Base-by-base conservation (phyloP, 2,888 invertebrate species). In the Dusona sp. region DNA sequence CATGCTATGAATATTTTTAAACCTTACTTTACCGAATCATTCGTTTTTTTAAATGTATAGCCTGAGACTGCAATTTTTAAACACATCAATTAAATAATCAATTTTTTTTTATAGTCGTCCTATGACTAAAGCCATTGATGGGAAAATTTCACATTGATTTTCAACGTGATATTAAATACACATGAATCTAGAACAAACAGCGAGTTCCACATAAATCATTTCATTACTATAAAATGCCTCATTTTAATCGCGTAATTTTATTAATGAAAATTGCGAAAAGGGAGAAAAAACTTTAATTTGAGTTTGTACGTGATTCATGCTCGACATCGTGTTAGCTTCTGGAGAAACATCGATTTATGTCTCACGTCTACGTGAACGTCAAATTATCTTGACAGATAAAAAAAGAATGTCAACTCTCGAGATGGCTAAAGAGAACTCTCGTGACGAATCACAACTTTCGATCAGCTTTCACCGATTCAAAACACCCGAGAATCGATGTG, bases 391-490 rank as follows among this genome's bases (percentile, higher is more conserved):
- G 65, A 48, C 48, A 36, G 64, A 48, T 13, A 29, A 67, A 54
- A 45, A 75, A 81, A 82, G 79, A 87, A 83, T 77, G 77, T 83
- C 79, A 68, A 68, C 77, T 57, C 79, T 79, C 82, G 70, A 48
- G 72, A 80, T 73, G 78, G 75, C 77, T 82, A 68, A 68, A 72
- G 84, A 72, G 79, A 74, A 67, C 61, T 81, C 83, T 86, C 75
- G 84, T 86, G 84, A 88, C 83, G 87, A 81, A 85, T 86, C 85
- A 80, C 42, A 29, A 85, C 86, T 88, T 86, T 88, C 88, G 86
- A 88, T 88, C 86, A 79, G 86, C 88, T 88, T 88, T 88, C 88
- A 88, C 88, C 88, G 85, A 65, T 84, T 65, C 79, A 68, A 80
- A 45, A 65, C 82, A 54, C 45, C 78, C 67, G 70, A 74, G 79